These are phyloP conservation scores for Odiellus spinosus DNA, from an alignment of 2,888 invertebrate genomes.

Conservation along the genomic window DNA sequence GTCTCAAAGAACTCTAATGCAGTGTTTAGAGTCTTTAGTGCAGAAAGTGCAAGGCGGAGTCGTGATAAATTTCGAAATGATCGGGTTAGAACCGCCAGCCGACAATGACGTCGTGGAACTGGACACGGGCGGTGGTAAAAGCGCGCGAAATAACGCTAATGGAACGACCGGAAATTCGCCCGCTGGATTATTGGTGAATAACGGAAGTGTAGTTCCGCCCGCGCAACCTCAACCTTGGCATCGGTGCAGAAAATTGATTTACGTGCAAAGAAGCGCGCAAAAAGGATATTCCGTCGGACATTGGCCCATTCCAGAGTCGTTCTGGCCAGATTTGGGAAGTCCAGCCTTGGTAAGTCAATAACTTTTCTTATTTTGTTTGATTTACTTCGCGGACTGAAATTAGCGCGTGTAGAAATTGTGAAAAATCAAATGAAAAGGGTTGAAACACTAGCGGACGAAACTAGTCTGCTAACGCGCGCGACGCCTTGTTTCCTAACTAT, in stretches of 20 bases:
- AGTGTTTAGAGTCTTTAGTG: conserved; percentile 89
- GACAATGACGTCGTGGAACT: conserved; percentile 7
- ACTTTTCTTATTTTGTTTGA: conserved; percentile 1
- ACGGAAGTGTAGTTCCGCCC: background rate
- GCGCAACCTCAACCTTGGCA: conserved; percentile 50
- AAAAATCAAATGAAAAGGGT: too few species aligned
- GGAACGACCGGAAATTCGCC: too few species aligned
- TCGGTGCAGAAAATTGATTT: conserved; percentile 67
- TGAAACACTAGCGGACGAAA: too few species aligned
- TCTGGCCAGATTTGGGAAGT: conserved; percentile 85
- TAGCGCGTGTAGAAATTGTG: too few species aligned
- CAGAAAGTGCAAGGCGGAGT: conserved; percentile 96
- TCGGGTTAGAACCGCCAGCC: conserved; percentile 54
- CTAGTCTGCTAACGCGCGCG: background rate
- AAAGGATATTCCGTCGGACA: conserved; percentile 78
- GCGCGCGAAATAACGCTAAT: too few species aligned
- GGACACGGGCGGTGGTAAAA: too few species aligned
- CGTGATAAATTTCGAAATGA: conserved; percentile 92
- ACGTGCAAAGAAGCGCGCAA: conserved; percentile 78
- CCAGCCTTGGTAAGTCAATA: conserved; percentile 48
- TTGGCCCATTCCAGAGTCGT: conserved; percentile 98
- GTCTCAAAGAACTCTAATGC: conserved; percentile 84
- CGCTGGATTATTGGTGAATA: too few species aligned
- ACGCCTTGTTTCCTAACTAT: too few species aligned
- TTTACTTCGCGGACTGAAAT: too few species aligned